Evolutionary conservation across 2,888 invertebrate species (phyloP).

Genomic region (Scaptomyza tumidula): DNA sequence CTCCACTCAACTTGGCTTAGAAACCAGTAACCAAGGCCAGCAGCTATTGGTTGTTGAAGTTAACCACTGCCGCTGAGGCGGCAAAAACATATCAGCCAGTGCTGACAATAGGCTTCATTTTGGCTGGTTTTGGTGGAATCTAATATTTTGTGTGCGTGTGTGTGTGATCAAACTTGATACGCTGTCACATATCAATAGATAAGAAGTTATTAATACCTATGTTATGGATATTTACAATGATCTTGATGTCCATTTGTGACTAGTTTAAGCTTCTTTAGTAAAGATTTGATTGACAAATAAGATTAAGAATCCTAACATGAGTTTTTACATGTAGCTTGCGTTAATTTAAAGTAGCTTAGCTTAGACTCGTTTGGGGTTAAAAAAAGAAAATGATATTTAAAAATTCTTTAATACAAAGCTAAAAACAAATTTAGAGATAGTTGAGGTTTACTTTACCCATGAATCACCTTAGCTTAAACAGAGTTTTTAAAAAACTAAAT

Average conservation of each 20-base stretch:
- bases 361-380: background rate
- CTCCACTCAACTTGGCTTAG: constrained; percentile 52
- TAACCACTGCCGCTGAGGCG: constrained; percentile 39
- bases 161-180: background rate
- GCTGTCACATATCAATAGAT: constrained; percentile 3
- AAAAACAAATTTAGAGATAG: no score
- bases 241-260: background rate
- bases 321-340: background rate
- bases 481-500: constrained; percentile 8
- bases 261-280: background rate
- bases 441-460: background rate
- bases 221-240: background rate
- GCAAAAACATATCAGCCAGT: constrained; percentile 41
- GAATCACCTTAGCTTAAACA: background rate
- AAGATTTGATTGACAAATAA: background rate
- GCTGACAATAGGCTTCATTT: constrained; percentile 39
- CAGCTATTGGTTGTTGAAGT: constrained; percentile 54
- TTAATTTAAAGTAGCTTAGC: background rate
- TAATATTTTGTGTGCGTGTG: constrained; percentile 10
- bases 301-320: background rate
- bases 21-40: constrained; percentile 78
- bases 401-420: background rate
- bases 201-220: constrained; percentile 1
- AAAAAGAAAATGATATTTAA: background rate
- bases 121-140: constrained; percentile 13